Evolutionary conservation across 2,888 invertebrate species (phyloP).

Genomic region (Furcula furcula): DNA sequence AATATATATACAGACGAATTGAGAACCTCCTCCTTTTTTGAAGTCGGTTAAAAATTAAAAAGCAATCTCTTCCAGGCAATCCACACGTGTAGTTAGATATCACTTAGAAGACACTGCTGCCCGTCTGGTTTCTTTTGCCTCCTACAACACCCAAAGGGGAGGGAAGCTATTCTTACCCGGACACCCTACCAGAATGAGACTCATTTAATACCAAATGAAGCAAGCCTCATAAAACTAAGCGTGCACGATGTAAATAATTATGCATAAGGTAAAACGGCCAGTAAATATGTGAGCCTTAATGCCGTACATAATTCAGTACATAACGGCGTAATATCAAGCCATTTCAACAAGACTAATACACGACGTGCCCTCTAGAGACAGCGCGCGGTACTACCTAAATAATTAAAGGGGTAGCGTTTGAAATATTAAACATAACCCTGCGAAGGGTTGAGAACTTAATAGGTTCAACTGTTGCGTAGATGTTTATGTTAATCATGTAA

Average conservation of each 20-base stretch:
- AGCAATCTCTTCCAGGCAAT: too few species aligned
- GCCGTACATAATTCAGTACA: background rate
- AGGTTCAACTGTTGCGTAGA: background rate
- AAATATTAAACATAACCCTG: constrained; percentile 8
- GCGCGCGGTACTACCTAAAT: constrained; percentile 3
- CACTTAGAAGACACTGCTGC: too few species aligned
- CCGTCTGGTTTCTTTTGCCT: too few species aligned
- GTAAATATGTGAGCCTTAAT: constrained; percentile 1
- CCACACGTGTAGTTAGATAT: too few species aligned
- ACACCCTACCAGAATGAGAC: too few species aligned
- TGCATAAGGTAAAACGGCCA: background rate
- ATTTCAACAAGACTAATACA: constrained; percentile 3
- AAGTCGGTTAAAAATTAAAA: too few species aligned
- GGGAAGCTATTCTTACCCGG: too few species aligned
- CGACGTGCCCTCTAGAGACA: constrained; percentile 1
- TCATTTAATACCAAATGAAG: too few species aligned
- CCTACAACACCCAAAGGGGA: too few species aligned
- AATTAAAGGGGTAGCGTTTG: constrained; percentile 6
- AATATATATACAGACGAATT: too few species aligned
- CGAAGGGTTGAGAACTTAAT: constrained; percentile 4
- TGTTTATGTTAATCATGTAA: constrained; percentile 1
- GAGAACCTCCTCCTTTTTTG: too few species aligned
- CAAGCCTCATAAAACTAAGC: background rate
- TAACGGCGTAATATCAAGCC: constrained; percentile 1
- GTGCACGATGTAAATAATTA: background rate